A percentile compares a stretch with the other conserved stretches of the same genome.
Conservation (phyloP, 2,888 invertebrate species). For the Drosophila picticornis region DNA sequence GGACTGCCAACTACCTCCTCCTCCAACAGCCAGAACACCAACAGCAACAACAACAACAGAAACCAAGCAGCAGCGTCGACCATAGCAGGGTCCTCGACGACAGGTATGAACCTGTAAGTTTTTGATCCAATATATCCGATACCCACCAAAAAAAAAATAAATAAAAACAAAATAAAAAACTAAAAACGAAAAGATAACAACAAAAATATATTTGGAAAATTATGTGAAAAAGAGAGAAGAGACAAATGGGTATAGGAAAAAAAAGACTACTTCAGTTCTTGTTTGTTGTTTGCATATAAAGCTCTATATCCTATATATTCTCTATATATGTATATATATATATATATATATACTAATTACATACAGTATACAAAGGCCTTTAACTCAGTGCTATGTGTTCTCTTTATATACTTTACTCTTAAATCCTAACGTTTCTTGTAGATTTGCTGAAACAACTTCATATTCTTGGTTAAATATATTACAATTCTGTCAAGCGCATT, state of each 20-base stretch:
- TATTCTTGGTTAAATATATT: conserved; percentile 10
- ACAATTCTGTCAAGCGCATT: conserved; percentile 28
- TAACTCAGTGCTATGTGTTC: conserved; percentile 34
- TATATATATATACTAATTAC: conserved; percentile 5
- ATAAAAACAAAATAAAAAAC: conserved; percentile 16
- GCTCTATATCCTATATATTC: conserved; percentile 22
- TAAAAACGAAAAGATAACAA: conserved; percentile 34
- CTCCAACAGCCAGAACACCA: conserved; percentile 67
- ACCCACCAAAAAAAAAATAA: conserved; percentile 52
- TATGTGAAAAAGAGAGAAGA: conserved; percentile 18
- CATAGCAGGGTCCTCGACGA: conserved; percentile 87
- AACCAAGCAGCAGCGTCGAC: conserved; percentile 55
- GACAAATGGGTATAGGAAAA: conserved; percentile 67
- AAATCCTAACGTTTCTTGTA: conserved; percentile 33
- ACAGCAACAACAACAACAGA: conserved; percentile 49
- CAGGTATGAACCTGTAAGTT: conserved; percentile 92
- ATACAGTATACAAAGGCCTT: conserved; percentile 15
- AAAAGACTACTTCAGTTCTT: conserved; percentile 56
- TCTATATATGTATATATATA: conserved; percentile 18
- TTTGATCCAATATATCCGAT: conserved; percentile 85
- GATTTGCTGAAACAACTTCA: conserved; percentile 29
- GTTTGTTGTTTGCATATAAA: conserved; percentile 57
- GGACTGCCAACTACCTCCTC: conserved; percentile 89
- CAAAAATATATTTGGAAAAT: conserved; percentile 47
- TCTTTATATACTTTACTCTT: conserved; percentile 4